These are phyloP conservation scores for Sternotherus odoratus DNA, from an alignment of 2,797 vertebrate genomes.

Conservation along the genomic window DNA sequence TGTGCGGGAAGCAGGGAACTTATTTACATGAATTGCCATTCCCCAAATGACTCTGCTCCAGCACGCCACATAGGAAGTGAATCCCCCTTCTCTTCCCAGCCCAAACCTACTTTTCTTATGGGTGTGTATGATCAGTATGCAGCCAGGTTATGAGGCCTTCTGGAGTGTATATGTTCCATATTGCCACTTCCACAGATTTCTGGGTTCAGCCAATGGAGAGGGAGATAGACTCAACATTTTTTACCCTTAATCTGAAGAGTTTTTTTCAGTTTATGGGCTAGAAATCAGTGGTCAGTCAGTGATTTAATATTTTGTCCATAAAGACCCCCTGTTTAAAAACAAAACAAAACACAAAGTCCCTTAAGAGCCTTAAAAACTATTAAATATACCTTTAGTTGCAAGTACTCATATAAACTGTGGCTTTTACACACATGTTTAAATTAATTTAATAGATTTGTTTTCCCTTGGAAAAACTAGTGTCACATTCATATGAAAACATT, in stretches of 20 bases:
- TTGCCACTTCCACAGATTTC: background rate
- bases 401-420: conserved; percentile 43
- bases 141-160: background rate
- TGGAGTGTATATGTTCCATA: background rate
- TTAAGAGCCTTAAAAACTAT: conserved; percentile 58
- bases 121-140: background rate
- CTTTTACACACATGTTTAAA: conserved; percentile 48
- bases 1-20: background rate
- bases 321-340: conserved; percentile 49
- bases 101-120: background rate
- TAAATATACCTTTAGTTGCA: conserved; percentile 37
- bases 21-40: background rate
- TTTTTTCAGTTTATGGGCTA: background rate
- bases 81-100: background rate
- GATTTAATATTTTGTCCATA: conserved; percentile 11
- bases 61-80: background rate
- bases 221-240: background rate
- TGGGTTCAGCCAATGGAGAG: background rate
- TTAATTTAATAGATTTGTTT: conserved; percentile 41
- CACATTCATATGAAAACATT: background rate
- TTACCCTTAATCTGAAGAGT: conserved; percentile 5
- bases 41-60: background rate
- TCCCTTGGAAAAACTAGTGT: conserved; percentile 11
- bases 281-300: background rate
- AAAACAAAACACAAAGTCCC: conserved; percentile 50